Percentiles rank a stretch among this genome's conserved stretches.
These are phyloP conservation scores for Diploptera punctata DNA, from an alignment of 2,888 invertebrate species.

Conservation along the genomic window DNA sequence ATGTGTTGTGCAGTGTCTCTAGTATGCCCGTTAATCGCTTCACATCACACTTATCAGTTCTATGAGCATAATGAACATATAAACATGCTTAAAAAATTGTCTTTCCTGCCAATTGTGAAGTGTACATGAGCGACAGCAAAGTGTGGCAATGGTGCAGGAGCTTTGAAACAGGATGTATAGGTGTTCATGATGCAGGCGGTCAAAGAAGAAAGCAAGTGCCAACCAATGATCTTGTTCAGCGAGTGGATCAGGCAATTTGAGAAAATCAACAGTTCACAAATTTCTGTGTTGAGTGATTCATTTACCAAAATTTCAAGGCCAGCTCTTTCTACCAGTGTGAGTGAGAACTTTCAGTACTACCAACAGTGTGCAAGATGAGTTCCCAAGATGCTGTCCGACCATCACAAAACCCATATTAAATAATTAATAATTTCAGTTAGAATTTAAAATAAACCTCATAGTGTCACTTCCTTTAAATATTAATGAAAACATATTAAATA, in stretches of 20 bases:
- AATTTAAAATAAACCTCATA: no score
- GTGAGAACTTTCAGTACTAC: not conserved
- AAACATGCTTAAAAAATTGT: not conserved
- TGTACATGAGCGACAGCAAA: slow-evolving; percentile 20
- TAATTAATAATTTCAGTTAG: no score
- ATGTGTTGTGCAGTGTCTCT: no score
- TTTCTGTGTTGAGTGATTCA: not conserved
- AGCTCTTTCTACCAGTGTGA: not conserved
- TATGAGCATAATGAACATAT: no score
- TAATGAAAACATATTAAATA: no score
- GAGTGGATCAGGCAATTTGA: not conserved
- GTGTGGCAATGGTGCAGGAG: slow-evolving; percentile 7
- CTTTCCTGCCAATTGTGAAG: slow-evolving; percentile 4
- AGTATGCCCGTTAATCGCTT: no score
- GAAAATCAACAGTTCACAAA: not conserved
- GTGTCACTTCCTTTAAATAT: no score
- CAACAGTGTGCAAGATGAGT: not conserved
- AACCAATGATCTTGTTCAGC: slow-evolving; percentile 6
- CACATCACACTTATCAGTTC: no score
- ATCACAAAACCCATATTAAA: no score
- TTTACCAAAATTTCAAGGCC: no score
- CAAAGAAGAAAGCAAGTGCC: slow-evolving; percentile 25
- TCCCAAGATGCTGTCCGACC: slow-evolving; percentile 11
- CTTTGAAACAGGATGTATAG: slow-evolving; percentile 4
- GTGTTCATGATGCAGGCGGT: slow-evolving; percentile 23